These are phyloP conservation scores for Ylistrum balloti DNA, from an alignment of 1,140 invertebrate species.

Conservation along the genomic window DNA sequence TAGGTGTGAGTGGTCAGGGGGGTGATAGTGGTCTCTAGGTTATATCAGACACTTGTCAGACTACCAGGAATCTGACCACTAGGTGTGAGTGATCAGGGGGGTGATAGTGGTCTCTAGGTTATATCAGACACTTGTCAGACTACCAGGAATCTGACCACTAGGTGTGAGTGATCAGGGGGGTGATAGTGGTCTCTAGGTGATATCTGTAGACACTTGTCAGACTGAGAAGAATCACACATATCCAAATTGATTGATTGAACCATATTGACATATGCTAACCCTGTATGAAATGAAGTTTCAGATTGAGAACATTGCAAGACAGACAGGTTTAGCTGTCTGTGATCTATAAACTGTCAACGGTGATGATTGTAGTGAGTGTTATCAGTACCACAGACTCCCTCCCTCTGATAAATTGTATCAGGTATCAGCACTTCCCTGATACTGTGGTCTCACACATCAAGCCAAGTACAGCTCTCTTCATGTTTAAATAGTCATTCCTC, in stretches of 20 bases:
- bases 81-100: too few species aligned
- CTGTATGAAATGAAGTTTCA: background rate
- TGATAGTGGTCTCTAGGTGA: too few species aligned
- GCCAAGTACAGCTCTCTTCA: background rate
- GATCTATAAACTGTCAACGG: background rate
- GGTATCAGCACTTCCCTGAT: background rate
- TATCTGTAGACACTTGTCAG: background rate
- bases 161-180: too few species aligned
- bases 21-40: too few species aligned
- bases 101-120: too few species aligned
- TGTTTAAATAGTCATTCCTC: background rate
- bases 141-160: too few species aligned
- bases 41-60: too few species aligned
- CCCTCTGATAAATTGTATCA: background rate
- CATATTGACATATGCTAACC: background rate
- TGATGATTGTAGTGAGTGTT: background rate
- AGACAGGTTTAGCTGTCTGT: constrained; percentile 32
- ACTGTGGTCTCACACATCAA: background rate
- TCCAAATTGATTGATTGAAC: constrained; percentile 18
- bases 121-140: too few species aligned
- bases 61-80: too few species aligned
- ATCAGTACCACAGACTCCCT: background rate
- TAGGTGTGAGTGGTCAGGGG: too few species aligned
- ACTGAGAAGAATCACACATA: background rate
- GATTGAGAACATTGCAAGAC: constrained; percentile 15